Evolutionary conservation across 2,888 invertebrate species (phyloP).

Genomic region (Sinhomidia bicolor): DNA sequence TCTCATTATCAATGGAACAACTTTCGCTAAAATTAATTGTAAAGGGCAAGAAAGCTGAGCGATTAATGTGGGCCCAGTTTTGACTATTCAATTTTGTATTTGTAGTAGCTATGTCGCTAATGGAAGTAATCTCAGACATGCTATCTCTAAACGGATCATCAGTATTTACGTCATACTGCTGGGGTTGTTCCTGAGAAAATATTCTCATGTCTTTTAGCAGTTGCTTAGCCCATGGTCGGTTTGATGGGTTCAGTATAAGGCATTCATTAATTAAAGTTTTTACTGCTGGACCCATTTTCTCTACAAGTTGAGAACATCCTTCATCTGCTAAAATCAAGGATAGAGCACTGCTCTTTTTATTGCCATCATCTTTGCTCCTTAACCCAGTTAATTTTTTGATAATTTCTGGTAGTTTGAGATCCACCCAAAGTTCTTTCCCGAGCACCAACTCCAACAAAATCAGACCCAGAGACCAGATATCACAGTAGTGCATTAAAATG

Average conservation of each 20-base stretch:
- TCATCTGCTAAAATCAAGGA: slow-evolving; percentile 90
- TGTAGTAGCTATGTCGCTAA: not conserved
- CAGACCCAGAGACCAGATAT: slow-evolving; percentile 97
- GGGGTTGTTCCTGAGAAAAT: slow-evolving; percentile 60
- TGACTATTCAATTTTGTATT: not conserved
- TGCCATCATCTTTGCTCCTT: slow-evolving; percentile 84
- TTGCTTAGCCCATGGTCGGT: slow-evolving; percentile 76
- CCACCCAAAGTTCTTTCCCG: slow-evolving; percentile 87
- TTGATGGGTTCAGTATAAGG: slow-evolving; percentile 74
- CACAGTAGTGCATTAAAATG: slow-evolving; percentile 82
- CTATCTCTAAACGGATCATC: slow-evolving; percentile 37
- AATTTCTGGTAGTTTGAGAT: slow-evolving; percentile 88
- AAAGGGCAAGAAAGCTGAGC: slow-evolving; percentile 58
- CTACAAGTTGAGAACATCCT: slow-evolving; percentile 86
- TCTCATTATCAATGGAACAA: slow-evolving; percentile 55
- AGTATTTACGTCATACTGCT: not conserved
- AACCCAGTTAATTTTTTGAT: slow-evolving; percentile 89
- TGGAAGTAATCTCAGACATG: slow-evolving; percentile 40
- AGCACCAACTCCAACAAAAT: slow-evolving; percentile 91
- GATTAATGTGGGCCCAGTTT: slow-evolving; percentile 47
- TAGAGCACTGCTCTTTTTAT: slow-evolving; percentile 82
- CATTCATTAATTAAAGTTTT: slow-evolving; percentile 76
- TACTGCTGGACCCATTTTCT: slow-evolving; percentile 74
- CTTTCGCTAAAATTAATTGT: slow-evolving; percentile 65
- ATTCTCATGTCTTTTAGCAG: slow-evolving; percentile 75